Conservation (phyloP, 2,113 vertebrate genomes). For the Thymallus thymallus region DNA sequence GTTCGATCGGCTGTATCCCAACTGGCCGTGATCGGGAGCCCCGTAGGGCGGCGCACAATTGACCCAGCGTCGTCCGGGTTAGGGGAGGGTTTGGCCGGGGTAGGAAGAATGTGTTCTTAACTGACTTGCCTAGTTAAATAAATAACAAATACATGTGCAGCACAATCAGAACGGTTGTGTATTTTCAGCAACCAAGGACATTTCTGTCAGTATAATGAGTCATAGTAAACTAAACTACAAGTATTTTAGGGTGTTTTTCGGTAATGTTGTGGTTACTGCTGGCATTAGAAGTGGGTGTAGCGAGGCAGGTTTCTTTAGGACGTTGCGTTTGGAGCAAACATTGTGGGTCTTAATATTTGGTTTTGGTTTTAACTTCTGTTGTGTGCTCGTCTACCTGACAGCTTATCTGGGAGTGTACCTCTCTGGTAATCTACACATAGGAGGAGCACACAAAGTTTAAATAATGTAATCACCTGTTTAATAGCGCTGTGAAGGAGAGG, state of each 20-base stretch:
- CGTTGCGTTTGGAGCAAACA: slow-evolving; percentile 75
- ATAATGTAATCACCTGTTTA: slow-evolving; percentile 83
- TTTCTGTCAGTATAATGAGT: slow-evolving; percentile 81
- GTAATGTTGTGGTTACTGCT: slow-evolving; percentile 73
- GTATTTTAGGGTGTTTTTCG: slow-evolving; percentile 85
- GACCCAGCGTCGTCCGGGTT: too few species aligned
- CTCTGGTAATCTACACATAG: slow-evolving; percentile 76
- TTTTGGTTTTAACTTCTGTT: slow-evolving; percentile 71
- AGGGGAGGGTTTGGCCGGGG: too few species aligned
- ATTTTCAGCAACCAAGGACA: slow-evolving; percentile 74
- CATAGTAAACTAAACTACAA: slow-evolving; percentile 78
- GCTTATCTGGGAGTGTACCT: slow-evolving; percentile 85
- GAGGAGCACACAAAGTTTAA: slow-evolving; percentile 81
- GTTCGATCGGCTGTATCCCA: too few species aligned
- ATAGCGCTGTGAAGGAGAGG: slow-evolving; percentile 80
- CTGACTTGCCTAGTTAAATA: too few species aligned
- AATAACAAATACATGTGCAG: slow-evolving; percentile 62
- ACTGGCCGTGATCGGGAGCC: too few species aligned
- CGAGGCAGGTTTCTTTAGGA: slow-evolving; percentile 61
- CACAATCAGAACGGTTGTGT: slow-evolving; percentile 68
- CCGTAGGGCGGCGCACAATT: too few species aligned
- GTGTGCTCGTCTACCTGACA: slow-evolving; percentile 73
- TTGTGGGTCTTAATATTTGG: slow-evolving; percentile 65
- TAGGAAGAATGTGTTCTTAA: too few species aligned
- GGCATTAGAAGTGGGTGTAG: slow-evolving; percentile 82